These are phyloP conservation scores for Drosophila novamexicana DNA, from an alignment of 1,140 invertebrate species.

Conservation along the genomic window DNA sequence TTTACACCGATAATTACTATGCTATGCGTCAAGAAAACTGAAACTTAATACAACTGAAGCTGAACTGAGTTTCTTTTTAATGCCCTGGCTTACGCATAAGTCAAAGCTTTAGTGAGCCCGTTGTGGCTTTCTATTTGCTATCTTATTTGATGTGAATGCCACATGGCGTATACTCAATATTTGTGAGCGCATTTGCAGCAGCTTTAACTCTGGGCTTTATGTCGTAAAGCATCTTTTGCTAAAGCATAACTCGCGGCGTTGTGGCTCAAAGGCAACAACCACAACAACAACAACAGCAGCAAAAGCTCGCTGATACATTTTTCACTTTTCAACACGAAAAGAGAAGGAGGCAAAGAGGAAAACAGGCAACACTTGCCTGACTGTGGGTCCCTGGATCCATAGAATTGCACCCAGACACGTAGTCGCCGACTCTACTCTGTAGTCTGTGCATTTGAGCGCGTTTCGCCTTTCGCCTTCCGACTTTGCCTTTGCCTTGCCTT, in stretches of 20 bases:
- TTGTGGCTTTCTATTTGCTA: neutral
- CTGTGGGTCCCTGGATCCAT: constrained; percentile 14
- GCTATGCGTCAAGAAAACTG: neutral
- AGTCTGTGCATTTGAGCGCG: constrained; percentile 30
- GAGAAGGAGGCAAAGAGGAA: neutral
- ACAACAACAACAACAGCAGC: constrained; percentile 2
- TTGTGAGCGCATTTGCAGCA: constrained; percentile 22
- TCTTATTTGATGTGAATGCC: constrained; percentile 5
- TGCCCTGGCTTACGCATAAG: constrained; percentile 3
- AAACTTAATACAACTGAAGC: neutral
- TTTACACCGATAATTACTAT: too few relatives aligned
- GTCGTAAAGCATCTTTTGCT: constrained; percentile 56
- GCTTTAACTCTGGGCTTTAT: constrained; percentile 46
- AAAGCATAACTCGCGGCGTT: constrained; percentile 18
- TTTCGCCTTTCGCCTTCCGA: neutral
- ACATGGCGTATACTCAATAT: constrained; percentile 14
- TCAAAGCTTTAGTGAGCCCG: neutral
- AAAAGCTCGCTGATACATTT: constrained; percentile 19
- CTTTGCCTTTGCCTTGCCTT: neutral
- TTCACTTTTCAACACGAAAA: constrained; percentile 11
- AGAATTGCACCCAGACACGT: constrained; percentile 26
- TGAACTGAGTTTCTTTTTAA: neutral
- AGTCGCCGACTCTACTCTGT: constrained; percentile 20
- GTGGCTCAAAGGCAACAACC: constrained; percentile 16
- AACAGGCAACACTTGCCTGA: constrained; percentile 22